Conservation (phyloP, 2,113 vertebrate species). For the Heliornis fulica region DNA sequence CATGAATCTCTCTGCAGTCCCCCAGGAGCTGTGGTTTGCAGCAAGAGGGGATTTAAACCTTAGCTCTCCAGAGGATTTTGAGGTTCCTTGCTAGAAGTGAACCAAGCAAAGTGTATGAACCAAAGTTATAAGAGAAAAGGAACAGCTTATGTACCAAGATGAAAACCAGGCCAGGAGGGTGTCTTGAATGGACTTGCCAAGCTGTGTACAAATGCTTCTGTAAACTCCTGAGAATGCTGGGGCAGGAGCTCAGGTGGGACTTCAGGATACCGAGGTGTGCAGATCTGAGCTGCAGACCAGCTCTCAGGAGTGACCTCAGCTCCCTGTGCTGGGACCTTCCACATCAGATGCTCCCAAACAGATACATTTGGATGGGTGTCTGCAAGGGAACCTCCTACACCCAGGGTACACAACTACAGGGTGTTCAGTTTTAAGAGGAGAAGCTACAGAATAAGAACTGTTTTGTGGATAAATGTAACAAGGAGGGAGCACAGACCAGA, state of each 20-base stretch:
- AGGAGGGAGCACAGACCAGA: not conserved
- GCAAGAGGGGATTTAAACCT: not conserved
- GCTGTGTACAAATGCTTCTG: not conserved
- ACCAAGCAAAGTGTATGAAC: not conserved
- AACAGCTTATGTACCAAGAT: not conserved
- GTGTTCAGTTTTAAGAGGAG: not conserved
- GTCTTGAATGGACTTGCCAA: not conserved
- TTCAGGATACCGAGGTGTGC: not conserved
- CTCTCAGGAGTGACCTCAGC: not conserved
- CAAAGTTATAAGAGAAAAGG: not conserved
- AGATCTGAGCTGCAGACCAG: not conserved
- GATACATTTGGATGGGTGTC: accelerated
- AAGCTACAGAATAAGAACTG: not conserved
- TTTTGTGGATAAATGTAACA: not conserved
- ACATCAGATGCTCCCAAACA: accelerated
- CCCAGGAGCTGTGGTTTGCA: not conserved
- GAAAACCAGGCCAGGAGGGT: not conserved
- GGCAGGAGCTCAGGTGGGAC: not conserved
- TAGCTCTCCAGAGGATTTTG: not conserved
- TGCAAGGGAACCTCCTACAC: not conserved
- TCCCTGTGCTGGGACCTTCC: not conserved
- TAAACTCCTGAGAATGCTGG: not conserved
- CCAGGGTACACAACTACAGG: no score
- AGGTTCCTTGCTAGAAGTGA: not conserved
- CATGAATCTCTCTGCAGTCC: not conserved